Evolutionary conservation across 2,113 vertebrate species (phyloP), one percentile per base, ranked within the genome.

Genomic region (Centropristis striata): DNA sequence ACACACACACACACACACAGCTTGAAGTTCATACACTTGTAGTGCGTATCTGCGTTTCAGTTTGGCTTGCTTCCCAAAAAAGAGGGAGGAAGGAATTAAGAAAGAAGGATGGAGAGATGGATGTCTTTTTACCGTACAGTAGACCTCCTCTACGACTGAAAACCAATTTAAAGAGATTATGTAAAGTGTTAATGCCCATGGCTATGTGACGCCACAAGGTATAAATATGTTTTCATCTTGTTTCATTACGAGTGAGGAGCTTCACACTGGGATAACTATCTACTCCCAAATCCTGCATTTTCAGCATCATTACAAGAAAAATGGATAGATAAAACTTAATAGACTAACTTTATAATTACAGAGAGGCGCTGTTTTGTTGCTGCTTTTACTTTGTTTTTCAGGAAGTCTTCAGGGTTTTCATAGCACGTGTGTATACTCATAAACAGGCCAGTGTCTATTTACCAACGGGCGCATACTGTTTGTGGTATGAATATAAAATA

Each of bases 21-120:
- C 60, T 49, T 51, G 6, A n/a, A 47, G 37, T 27, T 8, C 7
- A 2, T 60, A 32, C 47, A 4, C 8, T 8, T 64, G 36, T 55
- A 64, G 32, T 32, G 32, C n/a, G n/a, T 72, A 67, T 53, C 9
- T 53, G 44, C 46, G 55, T 20, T 27, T 67, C 25, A 71, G 49
- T 16, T 63, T 8, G 37, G 21, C 5, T 51, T 23, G 0, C 18
- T 46, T 57, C 39, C 39, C 9, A 74, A n/a, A 23, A 68, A 14
- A 6, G 32, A 32, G 3, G 32, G 5, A 41, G 14, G 14, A 8
- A 60, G 4, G 42, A 4, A 42, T 13, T 2, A 42, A 42, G 12
- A 13, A 6, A 16, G 2, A 9, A 9, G 2, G 16, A 23, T 1
- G 10, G 11, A 54, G 1, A 11, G 28, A 20, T 12, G 8, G 25